A percentile compares a stretch with the other conserved stretches of the same genome.
These are phyloP conservation scores for Tenebrosternarchus preto DNA, from an alignment of 2,113 vertebrate genomes.

Conservation along the genomic window DNA sequence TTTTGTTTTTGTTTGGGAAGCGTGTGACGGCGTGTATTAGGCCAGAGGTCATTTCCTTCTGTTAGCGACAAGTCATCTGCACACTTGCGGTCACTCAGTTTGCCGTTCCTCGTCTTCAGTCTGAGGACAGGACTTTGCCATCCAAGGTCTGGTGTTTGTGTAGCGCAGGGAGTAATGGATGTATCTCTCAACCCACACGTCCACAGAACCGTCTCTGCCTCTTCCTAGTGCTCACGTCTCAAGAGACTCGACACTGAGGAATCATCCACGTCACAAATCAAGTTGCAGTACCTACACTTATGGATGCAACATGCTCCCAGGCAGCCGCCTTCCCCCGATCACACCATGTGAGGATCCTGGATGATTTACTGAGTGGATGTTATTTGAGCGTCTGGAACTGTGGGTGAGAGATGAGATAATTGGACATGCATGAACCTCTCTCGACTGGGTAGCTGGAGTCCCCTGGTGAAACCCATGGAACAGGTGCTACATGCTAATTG, in stretches of 20 bases:
- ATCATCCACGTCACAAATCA: slow-evolving; percentile 1
- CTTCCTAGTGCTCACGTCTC: slow-evolving; percentile 14
- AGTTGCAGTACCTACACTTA: neutral
- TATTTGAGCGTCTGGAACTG: slow-evolving; percentile 47
- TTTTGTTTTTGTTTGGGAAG: neutral
- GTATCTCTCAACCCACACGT: neutral
- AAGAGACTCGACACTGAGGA: neutral
- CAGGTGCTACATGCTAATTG: slow-evolving; percentile 74
- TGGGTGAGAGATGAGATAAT: slow-evolving; percentile 60
- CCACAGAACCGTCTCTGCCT: neutral
- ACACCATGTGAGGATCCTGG: neutral
- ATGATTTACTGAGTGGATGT: slow-evolving; percentile 10
- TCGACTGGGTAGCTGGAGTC: neutral
- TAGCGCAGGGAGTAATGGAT: neutral
- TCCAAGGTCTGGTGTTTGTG: neutral
- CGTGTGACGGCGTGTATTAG: no score
- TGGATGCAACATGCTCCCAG: neutral
- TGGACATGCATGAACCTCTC: slow-evolving; percentile 58
- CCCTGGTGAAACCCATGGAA: slow-evolving; percentile 49
- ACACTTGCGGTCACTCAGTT: no score
- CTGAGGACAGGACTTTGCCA: no score
- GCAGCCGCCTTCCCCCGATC: slow-evolving; percentile 1
- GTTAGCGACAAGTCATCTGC: no score
- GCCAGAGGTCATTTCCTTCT: no score
- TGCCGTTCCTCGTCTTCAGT: no score